Conservation (phyloP, 2,797 vertebrate genomes). For the Parambassis ranga region DNA sequence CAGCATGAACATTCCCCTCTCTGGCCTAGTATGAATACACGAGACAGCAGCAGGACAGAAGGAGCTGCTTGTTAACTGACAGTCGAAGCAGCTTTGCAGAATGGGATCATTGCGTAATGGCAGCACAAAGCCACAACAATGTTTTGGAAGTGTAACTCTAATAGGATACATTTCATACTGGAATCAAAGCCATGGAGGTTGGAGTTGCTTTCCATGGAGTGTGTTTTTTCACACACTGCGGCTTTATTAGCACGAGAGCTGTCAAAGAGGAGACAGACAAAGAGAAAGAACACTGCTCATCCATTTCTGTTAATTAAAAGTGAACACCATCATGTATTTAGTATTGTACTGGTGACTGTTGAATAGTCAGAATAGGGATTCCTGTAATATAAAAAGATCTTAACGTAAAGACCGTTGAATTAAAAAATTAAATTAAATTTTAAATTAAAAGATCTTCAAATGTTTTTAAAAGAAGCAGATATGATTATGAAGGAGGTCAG, state of each 20-base stretch:
- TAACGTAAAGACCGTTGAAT: too few relatives aligned
- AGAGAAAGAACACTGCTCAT: neutral
- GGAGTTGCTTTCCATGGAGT: too few relatives aligned
- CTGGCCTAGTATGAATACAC: constrained; percentile 10
- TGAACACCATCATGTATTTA: neutral
- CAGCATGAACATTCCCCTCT: constrained; percentile 21
- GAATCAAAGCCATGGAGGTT: constrained; percentile 29
- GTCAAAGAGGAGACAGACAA: constrained; percentile 1
- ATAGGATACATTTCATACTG: constrained; percentile 49
- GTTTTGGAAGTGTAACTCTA: constrained; percentile 48
- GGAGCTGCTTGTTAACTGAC: constrained; percentile 17
- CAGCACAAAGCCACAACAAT: constrained; percentile 33
- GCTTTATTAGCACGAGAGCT: constrained; percentile 14
- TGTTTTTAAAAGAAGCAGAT: too few relatives aligned
- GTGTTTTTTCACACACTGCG: neutral
- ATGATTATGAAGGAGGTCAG: too few relatives aligned
- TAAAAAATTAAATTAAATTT: too few relatives aligned
- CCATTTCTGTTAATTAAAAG: constrained; percentile 7
- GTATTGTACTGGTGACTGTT: neutral
- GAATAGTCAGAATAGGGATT: neutral
- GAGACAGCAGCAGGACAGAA: constrained; percentile 22
- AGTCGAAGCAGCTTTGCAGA: constrained; percentile 50
- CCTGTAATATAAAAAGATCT: too few relatives aligned
- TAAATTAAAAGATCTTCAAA: too few relatives aligned
- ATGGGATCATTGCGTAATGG: constrained; percentile 32